These are phyloP conservation scores for Lasiommata megera DNA, from an alignment of 2,888 invertebrate genomes.

Conservation along the genomic window DNA sequence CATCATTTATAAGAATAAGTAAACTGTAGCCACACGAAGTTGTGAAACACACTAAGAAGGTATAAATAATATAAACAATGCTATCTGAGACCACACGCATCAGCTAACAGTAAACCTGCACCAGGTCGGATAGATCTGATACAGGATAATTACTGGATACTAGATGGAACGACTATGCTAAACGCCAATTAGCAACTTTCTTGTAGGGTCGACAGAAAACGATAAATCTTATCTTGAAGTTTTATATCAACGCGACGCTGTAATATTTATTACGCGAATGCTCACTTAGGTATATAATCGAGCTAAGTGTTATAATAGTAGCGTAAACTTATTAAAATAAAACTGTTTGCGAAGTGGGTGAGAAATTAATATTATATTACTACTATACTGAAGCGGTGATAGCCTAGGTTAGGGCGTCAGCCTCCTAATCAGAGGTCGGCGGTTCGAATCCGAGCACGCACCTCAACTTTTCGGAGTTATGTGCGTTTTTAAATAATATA, in stretches of 20 bases:
- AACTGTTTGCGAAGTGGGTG: too few relatives aligned
- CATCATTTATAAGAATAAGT: too few relatives aligned
- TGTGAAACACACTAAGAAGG: not conserved
- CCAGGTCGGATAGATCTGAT: slow-evolving; percentile 26
- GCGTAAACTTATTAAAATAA: too few relatives aligned
- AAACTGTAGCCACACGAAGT: too few relatives aligned
- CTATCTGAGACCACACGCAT: slow-evolving; percentile 30
- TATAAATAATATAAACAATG: slow-evolving; percentile 19
- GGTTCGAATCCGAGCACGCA: too few relatives aligned
- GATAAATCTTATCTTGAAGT: slow-evolving; percentile 1
- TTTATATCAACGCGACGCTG: not conserved
- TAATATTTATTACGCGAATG: not conserved
- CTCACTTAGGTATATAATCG: not conserved
- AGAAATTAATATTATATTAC: too few relatives aligned
- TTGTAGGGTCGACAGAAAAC: slow-evolving; percentile 11
- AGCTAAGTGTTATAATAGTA: too few relatives aligned
- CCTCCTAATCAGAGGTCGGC: too few relatives aligned
- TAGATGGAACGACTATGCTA: slow-evolving; percentile 44
- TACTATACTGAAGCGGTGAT: too few relatives aligned
- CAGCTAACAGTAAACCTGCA: slow-evolving; percentile 34
- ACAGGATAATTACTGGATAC: slow-evolving; percentile 26
- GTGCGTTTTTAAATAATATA: too few relatives aligned
- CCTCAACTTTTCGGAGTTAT: too few relatives aligned
- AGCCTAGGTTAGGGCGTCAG: too few relatives aligned
- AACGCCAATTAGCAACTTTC: slow-evolving; percentile 56